These are phyloP conservation scores for Hormaphis cornu DNA, from an alignment of 1,140 invertebrate species.

Conservation along the genomic window DNA sequence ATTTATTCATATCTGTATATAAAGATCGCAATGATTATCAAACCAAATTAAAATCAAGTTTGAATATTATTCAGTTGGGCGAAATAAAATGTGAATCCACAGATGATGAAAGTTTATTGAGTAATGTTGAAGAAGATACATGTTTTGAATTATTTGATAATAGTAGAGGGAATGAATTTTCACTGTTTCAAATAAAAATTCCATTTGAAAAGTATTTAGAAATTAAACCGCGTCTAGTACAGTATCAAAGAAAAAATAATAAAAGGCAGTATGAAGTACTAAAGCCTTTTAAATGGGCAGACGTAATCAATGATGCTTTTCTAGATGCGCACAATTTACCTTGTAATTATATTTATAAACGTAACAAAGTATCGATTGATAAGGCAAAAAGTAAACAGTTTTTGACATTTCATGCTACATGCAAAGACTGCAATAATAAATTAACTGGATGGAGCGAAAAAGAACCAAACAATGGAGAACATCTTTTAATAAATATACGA, in stretches of 20 bases:
- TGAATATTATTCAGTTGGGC: neutral
- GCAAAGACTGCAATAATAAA: neutral
- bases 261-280: neutral
- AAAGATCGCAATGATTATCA: neutral
- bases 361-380: neutral
- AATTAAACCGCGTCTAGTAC: neutral
- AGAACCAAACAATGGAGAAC: neutral
- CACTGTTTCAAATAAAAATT: neutral
- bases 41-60: neutral
- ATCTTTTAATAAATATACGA: neutral
- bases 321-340: neutral
- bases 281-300: neutral
- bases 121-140: neutral
- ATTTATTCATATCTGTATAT: neutral
- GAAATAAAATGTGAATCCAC: neutral
- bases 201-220: neutral
- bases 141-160: neutral
- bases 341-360: neutral
- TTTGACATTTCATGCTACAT: neutral
- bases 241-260: neutral
- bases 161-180: neutral
- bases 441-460: neutral
- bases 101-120: neutral
- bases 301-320: neutral
- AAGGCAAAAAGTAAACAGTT: neutral